These are phyloP conservation scores for Anthonomus grandis DNA, from an alignment of 1,140 invertebrate genomes.

Conservation along the genomic window DNA sequence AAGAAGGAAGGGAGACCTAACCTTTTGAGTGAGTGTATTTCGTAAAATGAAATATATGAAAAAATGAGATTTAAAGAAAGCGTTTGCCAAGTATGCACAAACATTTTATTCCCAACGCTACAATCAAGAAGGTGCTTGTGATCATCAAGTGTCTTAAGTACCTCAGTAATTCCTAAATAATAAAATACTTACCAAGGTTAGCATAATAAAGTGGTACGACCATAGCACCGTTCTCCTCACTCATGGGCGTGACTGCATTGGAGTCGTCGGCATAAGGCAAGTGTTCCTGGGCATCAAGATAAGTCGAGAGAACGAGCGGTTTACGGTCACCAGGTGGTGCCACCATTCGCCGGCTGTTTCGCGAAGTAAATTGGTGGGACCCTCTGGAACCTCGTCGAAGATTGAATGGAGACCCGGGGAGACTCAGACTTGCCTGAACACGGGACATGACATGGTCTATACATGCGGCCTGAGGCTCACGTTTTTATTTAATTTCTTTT, in stretches of 20 bases:
- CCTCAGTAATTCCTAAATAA: too few relatives aligned
- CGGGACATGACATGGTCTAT: slow-evolving; percentile 47
- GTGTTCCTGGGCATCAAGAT: slow-evolving; percentile 93
- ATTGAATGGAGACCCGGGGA: slow-evolving; percentile 95
- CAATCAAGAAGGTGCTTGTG: not conserved
- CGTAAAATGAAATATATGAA: too few relatives aligned
- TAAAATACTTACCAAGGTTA: slow-evolving; percentile 65
- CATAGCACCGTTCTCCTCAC: slow-evolving; percentile 93
- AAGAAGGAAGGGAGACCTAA: too few relatives aligned
- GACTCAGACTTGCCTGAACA: slow-evolving; percentile 87
- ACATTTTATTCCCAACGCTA: not conserved
- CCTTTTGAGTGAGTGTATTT: too few relatives aligned
- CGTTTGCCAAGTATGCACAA: too few relatives aligned
- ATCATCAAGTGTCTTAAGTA: not conserved
- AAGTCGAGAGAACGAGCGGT: slow-evolving; percentile 89
- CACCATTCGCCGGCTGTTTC: slow-evolving; percentile 68
- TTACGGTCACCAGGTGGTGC: slow-evolving; percentile 78
- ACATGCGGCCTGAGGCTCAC: slow-evolving; percentile 40
- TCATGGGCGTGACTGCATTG: slow-evolving; percentile 96
- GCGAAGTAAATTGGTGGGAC: slow-evolving; percentile 87
- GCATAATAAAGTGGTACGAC: slow-evolving; percentile 85
- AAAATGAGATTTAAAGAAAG: too few relatives aligned
- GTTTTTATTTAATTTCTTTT: slow-evolving; percentile 1
- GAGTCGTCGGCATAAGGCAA: slow-evolving; percentile 97
- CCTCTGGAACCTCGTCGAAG: slow-evolving; percentile 81